Evolutionary conservation across 2,888 invertebrate genomes (phyloP).

Genomic region (Lasioglossum vierecki): DNA sequence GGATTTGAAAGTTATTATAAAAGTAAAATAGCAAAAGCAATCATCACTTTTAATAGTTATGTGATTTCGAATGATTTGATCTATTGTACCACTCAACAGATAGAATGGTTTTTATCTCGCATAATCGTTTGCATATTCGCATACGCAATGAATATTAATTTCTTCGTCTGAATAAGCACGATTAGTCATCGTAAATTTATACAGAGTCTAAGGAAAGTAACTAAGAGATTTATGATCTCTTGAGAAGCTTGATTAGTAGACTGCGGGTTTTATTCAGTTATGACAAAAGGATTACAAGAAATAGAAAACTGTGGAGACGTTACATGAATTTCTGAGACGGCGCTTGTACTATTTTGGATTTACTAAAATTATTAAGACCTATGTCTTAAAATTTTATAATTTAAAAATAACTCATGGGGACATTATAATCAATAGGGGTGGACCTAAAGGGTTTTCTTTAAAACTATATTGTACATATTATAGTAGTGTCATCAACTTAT

Average conservation of each 20-base stretch:
- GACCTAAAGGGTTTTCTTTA: neutral
- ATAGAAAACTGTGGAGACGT: neutral
- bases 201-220: conserved; percentile 1
- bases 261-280: neutral
- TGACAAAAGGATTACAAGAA: neutral
- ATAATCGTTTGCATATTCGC: conserved; percentile 3
- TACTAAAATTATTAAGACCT: too few relatives aligned
- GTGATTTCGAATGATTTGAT: neutral
- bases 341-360: too few relatives aligned
- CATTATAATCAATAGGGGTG: neutral
- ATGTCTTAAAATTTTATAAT: too few relatives aligned
- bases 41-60: neutral
- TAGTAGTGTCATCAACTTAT: too few relatives aligned
- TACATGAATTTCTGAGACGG: too few relatives aligned
- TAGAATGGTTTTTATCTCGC: neutral
- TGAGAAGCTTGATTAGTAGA: neutral
- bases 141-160: neutral
- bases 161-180: conserved; percentile 15
- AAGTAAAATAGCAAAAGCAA: neutral
- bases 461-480: too few relatives aligned
- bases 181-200: conserved; percentile 6
- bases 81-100: conserved; percentile 1
- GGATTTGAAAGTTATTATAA: neutral
- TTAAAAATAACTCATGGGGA: too few relatives aligned
- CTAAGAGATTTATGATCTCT: conserved; percentile 6